Evolutionary conservation across 1,140 invertebrate species (phyloP).

Genomic region (Colletes gigas): DNA sequence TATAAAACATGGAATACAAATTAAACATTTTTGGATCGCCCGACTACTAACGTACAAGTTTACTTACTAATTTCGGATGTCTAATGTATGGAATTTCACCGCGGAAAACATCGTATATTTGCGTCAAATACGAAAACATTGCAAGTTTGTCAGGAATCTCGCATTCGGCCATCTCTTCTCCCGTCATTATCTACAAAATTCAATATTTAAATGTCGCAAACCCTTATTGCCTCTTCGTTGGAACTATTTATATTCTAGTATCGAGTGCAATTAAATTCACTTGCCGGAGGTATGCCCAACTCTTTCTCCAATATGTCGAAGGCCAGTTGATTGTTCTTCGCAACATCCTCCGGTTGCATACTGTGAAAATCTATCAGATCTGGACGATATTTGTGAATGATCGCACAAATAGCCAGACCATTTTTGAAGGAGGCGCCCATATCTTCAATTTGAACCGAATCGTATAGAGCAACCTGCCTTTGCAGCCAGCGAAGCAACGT

Average conservation of each 20-base stretch:
- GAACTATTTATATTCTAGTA: not conserved
- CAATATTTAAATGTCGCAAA: not conserved
- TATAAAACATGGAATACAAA: slow-evolving; percentile 15
- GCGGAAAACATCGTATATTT: slow-evolving; percentile 91
- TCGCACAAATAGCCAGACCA: slow-evolving; percentile 91
- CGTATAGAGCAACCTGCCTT: slow-evolving; percentile 86
- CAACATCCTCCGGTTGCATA: slow-evolving; percentile 84
- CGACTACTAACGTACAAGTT: not conserved
- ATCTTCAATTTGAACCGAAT: slow-evolving; percentile 86
- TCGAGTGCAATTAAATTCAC: slow-evolving; percentile 6
- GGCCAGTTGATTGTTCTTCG: slow-evolving; percentile 89
- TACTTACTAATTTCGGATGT: slow-evolving; percentile 87
- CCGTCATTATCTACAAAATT: slow-evolving; percentile 85
- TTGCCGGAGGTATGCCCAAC: slow-evolving; percentile 88
- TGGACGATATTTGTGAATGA: slow-evolving; percentile 93
- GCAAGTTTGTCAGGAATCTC: slow-evolving; percentile 87
- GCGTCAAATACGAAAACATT: slow-evolving; percentile 92
- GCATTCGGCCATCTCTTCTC: slow-evolving; percentile 88
- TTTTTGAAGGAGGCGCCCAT: slow-evolving; percentile 88
- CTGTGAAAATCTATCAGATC: slow-evolving; percentile 90
- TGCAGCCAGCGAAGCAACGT: slow-evolving; percentile 89
- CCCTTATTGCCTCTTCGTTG: not conserved
- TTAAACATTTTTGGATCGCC: not conserved
- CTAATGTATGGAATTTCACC: slow-evolving; percentile 92
- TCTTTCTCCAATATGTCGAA: slow-evolving; percentile 91